A percentile compares a stretch with the other conserved stretches of the same genome.
Conservation (phyloP, 1,140 invertebrate species). For the Neocloeon triangulifer region DNA sequence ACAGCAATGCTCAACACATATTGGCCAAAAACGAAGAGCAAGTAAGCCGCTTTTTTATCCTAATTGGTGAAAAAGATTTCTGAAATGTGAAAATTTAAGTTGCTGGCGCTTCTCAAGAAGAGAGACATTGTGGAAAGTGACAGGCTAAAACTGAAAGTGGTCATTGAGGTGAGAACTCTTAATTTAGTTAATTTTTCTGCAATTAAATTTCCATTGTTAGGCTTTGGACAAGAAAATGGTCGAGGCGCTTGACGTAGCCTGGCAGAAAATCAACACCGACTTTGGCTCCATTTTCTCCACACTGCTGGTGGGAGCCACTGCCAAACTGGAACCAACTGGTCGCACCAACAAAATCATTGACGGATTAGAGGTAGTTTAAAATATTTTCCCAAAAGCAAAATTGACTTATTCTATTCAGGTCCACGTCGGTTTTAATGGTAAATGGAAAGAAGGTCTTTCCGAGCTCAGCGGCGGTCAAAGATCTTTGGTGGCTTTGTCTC, state of each 20-base stretch:
- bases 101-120: conserved; percentile 55
- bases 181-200: background rate
- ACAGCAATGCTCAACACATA: no score
- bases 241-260: conserved; percentile 53
- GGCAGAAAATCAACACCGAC: conserved; percentile 62
- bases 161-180: no score
- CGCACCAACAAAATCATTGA: conserved; percentile 49
- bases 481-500: conserved; percentile 86
- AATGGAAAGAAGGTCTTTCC: conserved; percentile 90
- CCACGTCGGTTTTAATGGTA: conserved; percentile 75
- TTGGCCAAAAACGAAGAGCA: conserved; percentile 69
- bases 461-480: conserved; percentile 94
- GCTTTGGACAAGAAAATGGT: conserved; percentile 81
- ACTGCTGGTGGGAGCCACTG: conserved; percentile 70
- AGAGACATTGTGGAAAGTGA: conserved; percentile 61
- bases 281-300: conserved; percentile 93
- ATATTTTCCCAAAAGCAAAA: no score
- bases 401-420: conserved; percentile 25
- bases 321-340: conserved; percentile 56
- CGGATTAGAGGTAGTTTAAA: conserved; percentile 59
- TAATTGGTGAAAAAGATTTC: no score
- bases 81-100: no score
- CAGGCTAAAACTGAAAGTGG: no score
- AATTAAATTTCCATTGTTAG: conserved; percentile 13
- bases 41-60: conserved; percentile 19